Base-by-base conservation (phyloP, 2,797 vertebrate genomes). In the Dermochelys coriacea region DNA sequence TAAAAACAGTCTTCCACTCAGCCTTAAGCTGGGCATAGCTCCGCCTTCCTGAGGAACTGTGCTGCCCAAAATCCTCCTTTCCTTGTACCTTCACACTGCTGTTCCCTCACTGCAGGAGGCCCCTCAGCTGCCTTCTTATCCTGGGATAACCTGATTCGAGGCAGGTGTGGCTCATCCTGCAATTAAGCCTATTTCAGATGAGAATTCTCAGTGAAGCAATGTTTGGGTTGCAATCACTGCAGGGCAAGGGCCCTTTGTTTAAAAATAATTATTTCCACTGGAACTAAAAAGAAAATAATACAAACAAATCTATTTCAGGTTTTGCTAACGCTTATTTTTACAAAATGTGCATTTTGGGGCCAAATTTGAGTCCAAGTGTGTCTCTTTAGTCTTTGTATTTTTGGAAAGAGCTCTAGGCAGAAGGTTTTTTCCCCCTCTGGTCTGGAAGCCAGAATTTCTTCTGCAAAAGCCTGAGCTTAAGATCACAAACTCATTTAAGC, bases 401-500 rank as follows among this genome's bases (percentile, higher is more conserved):
- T 92, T 90, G 88, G 87, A 79, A 84, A 49, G 82, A 37, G 91
- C 68, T 92, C 91, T 1, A 52, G 55, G n/a, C 37, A 85, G 31
- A 85, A 92, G 82, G 31, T 5, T 49, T 34, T 92, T 37, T 12
- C 1, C 88, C 23, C 85, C 34, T 37, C 51, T 47, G 37, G 34
- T 84, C 85, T 88, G 82, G 87, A 96, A 97, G 93, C 89, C 92
- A 95, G 88, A 93, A 95, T 94, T 96, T 96, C 94, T 96, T 95
- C 95, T 97, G 95, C 93, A 94, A 96, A 94, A 2, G 21, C 86
- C 86, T 3, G 2, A 90, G 91, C 84, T 96, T 84, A 97, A 96
- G 96, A 97, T 93, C 88, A 97, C 85, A 91, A 97, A 96, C 91
- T 97, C 96, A 87, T 96, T 96, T 97, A 97, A 96, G 86, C 86